phyloP scores from a whole-genome alignment of 2,888 invertebrate genomes.

The Syrphus vitripennis region DNA sequence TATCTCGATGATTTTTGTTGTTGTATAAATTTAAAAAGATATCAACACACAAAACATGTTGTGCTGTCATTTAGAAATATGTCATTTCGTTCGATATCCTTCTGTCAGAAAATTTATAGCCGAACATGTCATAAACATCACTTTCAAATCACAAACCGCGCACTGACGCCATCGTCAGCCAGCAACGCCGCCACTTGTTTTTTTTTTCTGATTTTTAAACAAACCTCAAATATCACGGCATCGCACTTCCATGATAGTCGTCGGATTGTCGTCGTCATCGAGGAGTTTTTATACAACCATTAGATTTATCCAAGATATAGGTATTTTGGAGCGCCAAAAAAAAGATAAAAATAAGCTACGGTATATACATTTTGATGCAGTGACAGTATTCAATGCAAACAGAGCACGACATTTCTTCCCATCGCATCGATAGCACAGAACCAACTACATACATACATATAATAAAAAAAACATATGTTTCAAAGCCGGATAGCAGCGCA shows the following conservation, averaged over 20 bases:
- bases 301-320: neutral
- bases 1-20: neutral
- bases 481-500: neutral
- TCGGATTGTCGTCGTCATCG: neutral
- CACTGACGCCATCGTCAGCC: conserved; percentile 41
- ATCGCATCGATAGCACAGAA: neutral
- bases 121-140: conserved; percentile 70
- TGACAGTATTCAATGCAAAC: neutral
- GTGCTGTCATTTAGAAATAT: conserved; percentile 49
- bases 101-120: conserved; percentile 63
- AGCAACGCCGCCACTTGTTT: conserved; percentile 21
- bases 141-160: conserved; percentile 60
- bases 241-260: neutral
- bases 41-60: neutral
- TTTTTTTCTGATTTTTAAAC: neutral
- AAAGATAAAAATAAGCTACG: neutral
- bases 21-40: neutral
- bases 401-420: conserved; percentile 16
- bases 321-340: conserved; percentile 1
- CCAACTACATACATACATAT: too few relatives aligned
- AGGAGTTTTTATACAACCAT: conserved; percentile 7
- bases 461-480: conserved; percentile 27
- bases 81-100: conserved; percentile 60
- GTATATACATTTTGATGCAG: neutral
- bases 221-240: neutral